These are phyloP conservation scores for Bufo bufo DNA, from an alignment of 2,113 vertebrate genomes.

Conservation along the genomic window DNA sequence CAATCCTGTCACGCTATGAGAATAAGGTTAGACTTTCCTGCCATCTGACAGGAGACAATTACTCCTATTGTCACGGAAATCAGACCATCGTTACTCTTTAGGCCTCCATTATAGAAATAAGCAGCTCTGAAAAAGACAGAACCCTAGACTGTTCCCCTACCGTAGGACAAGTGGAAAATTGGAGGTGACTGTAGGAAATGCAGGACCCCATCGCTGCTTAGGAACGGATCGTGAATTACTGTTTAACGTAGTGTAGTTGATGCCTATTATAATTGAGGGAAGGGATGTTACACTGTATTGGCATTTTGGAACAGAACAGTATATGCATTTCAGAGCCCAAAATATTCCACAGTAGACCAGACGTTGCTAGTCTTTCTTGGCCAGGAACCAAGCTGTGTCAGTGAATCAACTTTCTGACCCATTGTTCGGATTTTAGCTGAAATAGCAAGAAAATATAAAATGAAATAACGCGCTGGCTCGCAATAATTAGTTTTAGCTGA, in stretches of 20 bases:
- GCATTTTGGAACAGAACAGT: background rate
- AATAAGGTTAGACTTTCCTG: background rate
- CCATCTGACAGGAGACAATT: background rate
- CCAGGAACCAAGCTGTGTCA: background rate
- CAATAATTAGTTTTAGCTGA: background rate
- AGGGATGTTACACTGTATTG: background rate
- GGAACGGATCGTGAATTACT: background rate
- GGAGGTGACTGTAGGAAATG: slow-evolving; percentile 6
- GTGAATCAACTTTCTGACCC: background rate
- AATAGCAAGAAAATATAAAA: background rate
- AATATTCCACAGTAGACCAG: background rate
- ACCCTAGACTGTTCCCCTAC: background rate
- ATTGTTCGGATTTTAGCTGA: background rate
- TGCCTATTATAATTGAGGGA: background rate
- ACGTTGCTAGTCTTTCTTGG: background rate
- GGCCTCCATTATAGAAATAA: background rate
- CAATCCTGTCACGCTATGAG: background rate
- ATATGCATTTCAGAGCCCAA: slow-evolving; percentile 7
- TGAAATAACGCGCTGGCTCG: background rate
- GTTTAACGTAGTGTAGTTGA: background rate
- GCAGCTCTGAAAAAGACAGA: background rate
- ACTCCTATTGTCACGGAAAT: slow-evolving; percentile 22
- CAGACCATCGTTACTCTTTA: slow-evolving; percentile 9
- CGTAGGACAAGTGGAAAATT: slow-evolving; percentile 9
- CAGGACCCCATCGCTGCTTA: background rate